A percentile compares a stretch with the other conserved stretches of the same genome.
Conservation (phyloP, 2,888 invertebrate species). For the Hemaris fuciformis region DNA sequence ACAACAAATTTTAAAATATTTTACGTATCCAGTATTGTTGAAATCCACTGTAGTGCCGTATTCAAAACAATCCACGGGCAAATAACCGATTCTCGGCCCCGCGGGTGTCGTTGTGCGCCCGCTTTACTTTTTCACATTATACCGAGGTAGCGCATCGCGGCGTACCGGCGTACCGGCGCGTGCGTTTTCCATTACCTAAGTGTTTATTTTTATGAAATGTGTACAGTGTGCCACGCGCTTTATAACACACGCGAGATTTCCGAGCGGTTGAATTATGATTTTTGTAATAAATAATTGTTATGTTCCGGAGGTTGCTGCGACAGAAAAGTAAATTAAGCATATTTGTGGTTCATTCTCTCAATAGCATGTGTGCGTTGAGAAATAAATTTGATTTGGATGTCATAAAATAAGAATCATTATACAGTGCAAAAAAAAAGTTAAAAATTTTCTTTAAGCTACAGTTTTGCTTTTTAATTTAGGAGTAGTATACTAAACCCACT, state of each 20-base stretch:
- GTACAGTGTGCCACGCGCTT: slow-evolving; percentile 46
- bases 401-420: too few relatives aligned
- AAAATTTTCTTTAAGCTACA: too few relatives aligned
- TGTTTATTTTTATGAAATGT: slow-evolving; percentile 74
- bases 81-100: slow-evolving; percentile 74
- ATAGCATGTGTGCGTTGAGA: too few relatives aligned
- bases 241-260: slow-evolving; percentile 55
- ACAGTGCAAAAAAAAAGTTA: too few relatives aligned
- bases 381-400: too few relatives aligned
- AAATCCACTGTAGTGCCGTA: slow-evolving; percentile 46
- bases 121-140: slow-evolving; percentile 62
- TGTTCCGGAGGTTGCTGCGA: neutral
- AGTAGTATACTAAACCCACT: too few relatives aligned
- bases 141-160: slow-evolving; percentile 26
- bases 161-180: slow-evolving; percentile 35
- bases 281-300: slow-evolving; percentile 38
- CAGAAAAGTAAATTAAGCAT: neutral
- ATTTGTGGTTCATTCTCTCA: too few relatives aligned
- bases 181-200: slow-evolving; percentile 69
- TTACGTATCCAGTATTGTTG: slow-evolving; percentile 39
- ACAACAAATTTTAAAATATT: neutral
- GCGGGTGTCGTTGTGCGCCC: slow-evolving; percentile 66
- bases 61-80: slow-evolving; percentile 77
- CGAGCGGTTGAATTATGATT: slow-evolving; percentile 16
- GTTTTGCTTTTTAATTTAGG: too few relatives aligned